A percentile compares a stretch with the other conserved stretches of the same genome.
These are phyloP conservation scores for Dipodomys stephensi DNA, from an alignment of 2,113 vertebrate genomes.

Conservation along the genomic window DNA sequence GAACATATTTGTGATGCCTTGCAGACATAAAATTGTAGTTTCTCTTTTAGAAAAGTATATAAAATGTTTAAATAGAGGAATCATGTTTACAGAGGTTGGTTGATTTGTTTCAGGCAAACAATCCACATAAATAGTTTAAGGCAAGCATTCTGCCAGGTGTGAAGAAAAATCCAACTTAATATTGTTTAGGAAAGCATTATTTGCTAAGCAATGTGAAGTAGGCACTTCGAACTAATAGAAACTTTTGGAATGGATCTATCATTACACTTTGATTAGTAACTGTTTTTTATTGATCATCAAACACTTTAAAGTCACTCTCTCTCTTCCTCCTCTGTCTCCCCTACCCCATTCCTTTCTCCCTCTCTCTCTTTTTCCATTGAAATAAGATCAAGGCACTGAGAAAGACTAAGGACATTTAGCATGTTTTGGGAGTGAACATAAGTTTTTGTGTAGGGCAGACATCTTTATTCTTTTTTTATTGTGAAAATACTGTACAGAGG, in stretches of 20 bases:
- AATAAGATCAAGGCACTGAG: not conserved
- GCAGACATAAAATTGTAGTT: not conserved
- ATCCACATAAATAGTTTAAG: not conserved
- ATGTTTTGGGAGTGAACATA: not conserved
- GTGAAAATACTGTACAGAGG: no score
- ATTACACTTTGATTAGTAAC: no score
- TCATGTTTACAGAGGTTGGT: not conserved
- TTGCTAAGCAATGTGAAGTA: constrained; percentile 21
- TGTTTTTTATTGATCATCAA: not conserved
- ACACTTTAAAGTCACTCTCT: not conserved
- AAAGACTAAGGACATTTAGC: constrained; percentile 1
- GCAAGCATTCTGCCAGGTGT: not conserved
- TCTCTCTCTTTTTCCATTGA: not conserved
- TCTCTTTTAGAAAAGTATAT: constrained; percentile 10
- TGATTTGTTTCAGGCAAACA: not conserved
- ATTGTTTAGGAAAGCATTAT: not conserved
- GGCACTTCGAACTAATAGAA: constrained; percentile 2
- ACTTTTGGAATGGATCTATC: not conserved
- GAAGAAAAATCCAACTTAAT: constrained; percentile 10
- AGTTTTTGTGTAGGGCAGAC: not conserved
- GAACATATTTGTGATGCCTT: not conserved
- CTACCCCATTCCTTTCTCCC: no score
- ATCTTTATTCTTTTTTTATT: not conserved
- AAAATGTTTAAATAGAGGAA: not conserved
- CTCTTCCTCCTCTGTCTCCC: no score